Base-by-base conservation (phyloP, 1,140 invertebrate species). In the Carcinoscorpius rotundicauda region DNA sequence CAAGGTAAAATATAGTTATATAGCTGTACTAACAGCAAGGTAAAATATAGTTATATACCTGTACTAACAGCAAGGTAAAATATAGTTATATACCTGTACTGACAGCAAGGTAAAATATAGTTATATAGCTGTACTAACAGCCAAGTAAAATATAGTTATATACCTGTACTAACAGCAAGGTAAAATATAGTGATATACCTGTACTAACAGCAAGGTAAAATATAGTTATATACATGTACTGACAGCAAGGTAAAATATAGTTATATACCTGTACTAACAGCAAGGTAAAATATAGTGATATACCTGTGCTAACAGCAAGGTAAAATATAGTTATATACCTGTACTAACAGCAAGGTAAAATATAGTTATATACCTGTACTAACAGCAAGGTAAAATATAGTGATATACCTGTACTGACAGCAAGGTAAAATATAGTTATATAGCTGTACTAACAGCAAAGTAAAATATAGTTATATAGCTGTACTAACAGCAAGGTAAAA, bases 21-120 rank as follows among this genome's bases (percentile, higher is more conserved):
- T 2, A 29, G 0, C 29, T 29, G 29, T 29, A n/a, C 79, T 58
- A 70, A 73, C 48, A 74, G 74, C 71, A 73, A 77, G 69, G 78
- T 78, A 70, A 71, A 72, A 50, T 65, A 72, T 29, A 29, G 29
- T 29, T 29, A 29, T 29, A 29, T 2, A 29, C 2, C 29, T 29
- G 29, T 29, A n/a, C 79, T 58, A 70, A 73, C 48, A 74, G 74
- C 71, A 73, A 77, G 69, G 78, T 78, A 70, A 71, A 72, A 50
- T 65, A 72, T 29, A 29, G 29, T 29, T 29, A 29, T 29, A 29
- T 2, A 29, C 2, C 29, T 29, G 29, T 29, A n/a, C 79, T 58
- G 69, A 73, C 48, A 74, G 74, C 71, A 73, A 77, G 69, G 78
- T 78, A 70, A 71, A 72, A 50, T 65, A 72, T 29, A 29, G 29